These are phyloP conservation scores for Oreotrochilus melanogaster DNA, from an alignment of 2,113 vertebrate species.

Conservation along the genomic window DNA sequence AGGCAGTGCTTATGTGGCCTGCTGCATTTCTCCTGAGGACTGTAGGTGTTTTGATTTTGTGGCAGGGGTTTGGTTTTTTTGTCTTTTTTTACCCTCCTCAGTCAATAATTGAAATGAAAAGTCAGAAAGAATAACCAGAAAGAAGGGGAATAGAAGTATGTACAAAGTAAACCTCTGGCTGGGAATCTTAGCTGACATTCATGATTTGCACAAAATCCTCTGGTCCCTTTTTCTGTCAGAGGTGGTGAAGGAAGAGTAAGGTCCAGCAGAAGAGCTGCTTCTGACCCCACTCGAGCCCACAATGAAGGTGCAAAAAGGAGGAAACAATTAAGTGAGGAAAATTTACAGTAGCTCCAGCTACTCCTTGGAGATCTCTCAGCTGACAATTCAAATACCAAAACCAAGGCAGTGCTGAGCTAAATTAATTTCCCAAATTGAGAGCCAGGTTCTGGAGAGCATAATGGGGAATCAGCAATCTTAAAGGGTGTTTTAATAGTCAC, in stretches of 20 bases:
- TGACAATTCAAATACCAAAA: neutral
- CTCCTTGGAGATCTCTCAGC: neutral
- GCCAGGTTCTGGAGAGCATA: neutral
- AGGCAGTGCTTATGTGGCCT: neutral
- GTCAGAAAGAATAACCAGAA: neutral
- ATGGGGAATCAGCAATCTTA: neutral
- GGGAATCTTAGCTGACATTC: neutral
- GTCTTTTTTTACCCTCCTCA: rapidly evolving
- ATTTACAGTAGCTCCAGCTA: neutral
- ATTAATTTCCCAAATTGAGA: neutral
- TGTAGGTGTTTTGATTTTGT: slow-evolving; percentile 13
- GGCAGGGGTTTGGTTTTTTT: neutral
- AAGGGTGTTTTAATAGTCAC: neutral
- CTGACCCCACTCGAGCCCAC: neutral
- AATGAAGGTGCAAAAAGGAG: neutral
- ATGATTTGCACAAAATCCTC: neutral
- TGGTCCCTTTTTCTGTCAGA: neutral
- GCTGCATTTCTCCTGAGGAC: neutral
- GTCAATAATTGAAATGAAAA: neutral
- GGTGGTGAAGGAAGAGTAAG: neutral
- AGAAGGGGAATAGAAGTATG: neutral
- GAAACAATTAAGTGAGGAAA: neutral
- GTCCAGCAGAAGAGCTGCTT: neutral
- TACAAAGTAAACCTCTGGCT: neutral
- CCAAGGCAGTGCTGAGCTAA: neutral